Base-by-base conservation (phyloP, 2,888 invertebrate species). In the Aleiodes leptofemur region DNA sequence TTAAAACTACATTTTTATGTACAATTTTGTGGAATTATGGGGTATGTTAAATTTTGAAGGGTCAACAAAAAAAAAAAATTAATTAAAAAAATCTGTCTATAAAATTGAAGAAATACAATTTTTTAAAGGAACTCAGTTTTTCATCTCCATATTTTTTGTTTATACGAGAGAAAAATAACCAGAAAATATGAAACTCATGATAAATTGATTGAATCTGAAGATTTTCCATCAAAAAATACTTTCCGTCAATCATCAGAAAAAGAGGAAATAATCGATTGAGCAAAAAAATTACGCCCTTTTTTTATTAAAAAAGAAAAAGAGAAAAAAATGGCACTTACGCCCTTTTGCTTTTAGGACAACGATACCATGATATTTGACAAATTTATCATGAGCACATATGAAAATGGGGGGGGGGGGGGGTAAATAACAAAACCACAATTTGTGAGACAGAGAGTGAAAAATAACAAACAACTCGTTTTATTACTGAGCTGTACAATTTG, bases 401-500 rank as follows among this genome's bases (percentile, higher is more conserved):
- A 64, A 11, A 64, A 64, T 64, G 48, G 48, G 43, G 48, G 16
- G 43, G 48, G 48, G 48, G 48, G 48, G 43, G 48, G 16, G 43
- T 23, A n/a, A 14, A 43, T 7, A 38, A 48, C 43, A 29, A 29
- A 48, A 57, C 38, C 43, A 43, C 48, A 59, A 59, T 53, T 2
- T 50, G 68, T 29, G 29, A 68, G 64, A 64, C 31, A 50, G 1
- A 68, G 14, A 13, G 50, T 0, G 34, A 6, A 34, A 34, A 34
- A 34, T 34, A 4, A 34, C 31, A 16, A 50, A 66, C 78, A 80
- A 79, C 77, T 81, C 77, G 23, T 34, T 43, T 43, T 43, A 79
- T 81, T 82, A 83, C 80, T 80, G 66, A 43, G 61, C 51, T 29
- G 56, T 31, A 70, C 34, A 72, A 66, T 69, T 50, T 59, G 69